Evolutionary conservation across 2,888 invertebrate species (phyloP).

Genomic region (Dione juno): DNA sequence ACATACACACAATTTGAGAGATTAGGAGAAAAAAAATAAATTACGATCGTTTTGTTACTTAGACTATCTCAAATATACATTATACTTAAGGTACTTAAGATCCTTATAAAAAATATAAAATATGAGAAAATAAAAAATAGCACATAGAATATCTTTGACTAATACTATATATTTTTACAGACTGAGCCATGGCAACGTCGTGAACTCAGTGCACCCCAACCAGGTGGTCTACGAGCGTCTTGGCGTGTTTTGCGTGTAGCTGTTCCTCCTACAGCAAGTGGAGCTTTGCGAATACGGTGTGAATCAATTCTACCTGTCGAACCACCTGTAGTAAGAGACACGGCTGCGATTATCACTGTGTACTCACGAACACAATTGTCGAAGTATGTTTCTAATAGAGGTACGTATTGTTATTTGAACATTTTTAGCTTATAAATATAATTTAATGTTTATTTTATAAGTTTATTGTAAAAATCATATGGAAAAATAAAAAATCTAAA

Average conservation of each 20-base stretch:
- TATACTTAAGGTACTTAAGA: too few relatives aligned
- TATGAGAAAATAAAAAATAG: too few relatives aligned
- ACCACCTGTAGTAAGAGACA: slow-evolving; percentile 70
- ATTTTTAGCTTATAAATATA: neutral
- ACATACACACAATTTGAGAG: too few relatives aligned
- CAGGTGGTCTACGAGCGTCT: slow-evolving; percentile 71
- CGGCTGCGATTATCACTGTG: slow-evolving; percentile 66
- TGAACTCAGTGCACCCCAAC: slow-evolving; percentile 62
- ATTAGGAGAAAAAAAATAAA: too few relatives aligned
- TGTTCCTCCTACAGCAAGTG: slow-evolving; percentile 69
- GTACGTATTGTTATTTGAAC: slow-evolving; percentile 47
- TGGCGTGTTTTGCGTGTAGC: slow-evolving; percentile 70
- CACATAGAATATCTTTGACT: too few relatives aligned
- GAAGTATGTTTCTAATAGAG: slow-evolving; percentile 74
- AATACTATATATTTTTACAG: too few relatives aligned
- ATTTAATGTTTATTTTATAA: too few relatives aligned
- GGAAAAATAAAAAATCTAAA: too few relatives aligned
- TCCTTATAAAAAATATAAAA: too few relatives aligned
- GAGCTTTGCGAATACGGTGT: slow-evolving; percentile 70
- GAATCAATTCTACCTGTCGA: slow-evolving; percentile 70
- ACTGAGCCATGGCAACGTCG: slow-evolving; percentile 59
- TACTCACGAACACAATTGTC: slow-evolving; percentile 74
- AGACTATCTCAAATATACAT: too few relatives aligned
- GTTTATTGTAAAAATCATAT: neutral
- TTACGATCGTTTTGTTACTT: too few relatives aligned